Evolutionary conservation across 2,113 vertebrate genomes (phyloP), one percentile per base, ranked within the genome.

Genomic region (Phoenicopterus ruber): DNA sequence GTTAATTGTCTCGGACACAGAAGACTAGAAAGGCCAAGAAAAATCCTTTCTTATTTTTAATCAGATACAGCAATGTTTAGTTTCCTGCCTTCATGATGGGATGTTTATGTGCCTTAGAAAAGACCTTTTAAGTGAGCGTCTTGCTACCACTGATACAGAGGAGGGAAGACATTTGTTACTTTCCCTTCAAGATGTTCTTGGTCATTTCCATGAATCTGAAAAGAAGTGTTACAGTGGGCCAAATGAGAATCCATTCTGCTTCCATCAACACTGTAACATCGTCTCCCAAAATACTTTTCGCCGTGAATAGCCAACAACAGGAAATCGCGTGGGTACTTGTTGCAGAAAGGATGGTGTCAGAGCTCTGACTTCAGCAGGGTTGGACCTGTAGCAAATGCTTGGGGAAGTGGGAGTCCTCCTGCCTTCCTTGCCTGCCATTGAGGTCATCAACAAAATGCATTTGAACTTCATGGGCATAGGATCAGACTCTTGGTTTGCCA

Each of bases 281-380:
- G 0, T 46, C n/a, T 79, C 26, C 38, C 52, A 50, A 55, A 71
- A 77, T 71, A 38, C 26, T 18, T 87, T 54, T 76, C 93, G 55
- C 78, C 46, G 18, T 24, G 9, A 90, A 52, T 80, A 81, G 71
- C 62, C 18, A 36, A 17, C 31, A 44, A 15, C 8, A 80, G 50
- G 40, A 57, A 57, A 65, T 65, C 0, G 2, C 1, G 1, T 44
- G 58, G 34, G 6, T 38, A n/a, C 0, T 1, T n/a, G 21, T 69
- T 76, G 34, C 47, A 90, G 54, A 62, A 78, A 38, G 38, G 85
- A 46, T 7, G 11, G 17, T 34, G 13, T 34, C 0, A 3, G 29
- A 36, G 16, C 16, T 11, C 8, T 71, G 46, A 32, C 32, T 59
- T 79, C 20, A 80, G 31, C 40, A 49, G n/a, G 28, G 31, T 14